Evolutionary conservation across 2,113 vertebrate genomes (phyloP).

Genomic region (Oreochromis niloticus): DNA sequence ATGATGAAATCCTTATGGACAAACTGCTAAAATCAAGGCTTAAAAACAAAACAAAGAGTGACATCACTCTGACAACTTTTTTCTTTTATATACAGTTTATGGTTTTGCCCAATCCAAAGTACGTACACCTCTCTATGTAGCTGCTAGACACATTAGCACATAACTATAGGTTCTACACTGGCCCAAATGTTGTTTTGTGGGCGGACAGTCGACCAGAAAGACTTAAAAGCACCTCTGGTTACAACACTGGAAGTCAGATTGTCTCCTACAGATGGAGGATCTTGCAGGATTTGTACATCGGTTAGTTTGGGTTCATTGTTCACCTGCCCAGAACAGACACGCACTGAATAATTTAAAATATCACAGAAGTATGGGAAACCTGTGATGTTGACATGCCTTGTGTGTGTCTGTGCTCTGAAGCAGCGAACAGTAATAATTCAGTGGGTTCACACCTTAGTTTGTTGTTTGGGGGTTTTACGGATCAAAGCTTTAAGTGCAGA

Average conservation of each 20-base stretch:
- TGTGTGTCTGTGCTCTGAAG: not conserved
- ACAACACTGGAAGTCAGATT: not conserved
- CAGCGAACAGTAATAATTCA: conserved; percentile 22
- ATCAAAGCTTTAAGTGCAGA: conserved; percentile 58
- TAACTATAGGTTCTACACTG: not conserved
- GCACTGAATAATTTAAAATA: conserved; percentile 4
- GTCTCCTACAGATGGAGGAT: not conserved
- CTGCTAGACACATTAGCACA: not conserved
- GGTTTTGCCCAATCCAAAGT: not conserved
- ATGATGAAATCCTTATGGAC: not conserved
- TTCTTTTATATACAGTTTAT: not conserved
- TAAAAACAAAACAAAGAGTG: not conserved
- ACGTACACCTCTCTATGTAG: not conserved
- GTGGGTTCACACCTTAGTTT: conserved; percentile 24
- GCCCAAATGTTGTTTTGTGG: not conserved
- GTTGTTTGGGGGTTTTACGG: conserved; percentile 39
- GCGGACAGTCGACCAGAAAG: not conserved
- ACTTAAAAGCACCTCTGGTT: not conserved
- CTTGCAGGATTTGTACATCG: not conserved
- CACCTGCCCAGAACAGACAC: not conserved
- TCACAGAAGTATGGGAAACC: not conserved
- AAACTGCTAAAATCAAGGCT: not conserved
- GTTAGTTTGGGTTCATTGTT: not conserved
- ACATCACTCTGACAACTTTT: not conserved
- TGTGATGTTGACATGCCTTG: not conserved